Base-by-base conservation (phyloP, 2,113 vertebrate species). In the Gambusia holbrooki region DNA sequence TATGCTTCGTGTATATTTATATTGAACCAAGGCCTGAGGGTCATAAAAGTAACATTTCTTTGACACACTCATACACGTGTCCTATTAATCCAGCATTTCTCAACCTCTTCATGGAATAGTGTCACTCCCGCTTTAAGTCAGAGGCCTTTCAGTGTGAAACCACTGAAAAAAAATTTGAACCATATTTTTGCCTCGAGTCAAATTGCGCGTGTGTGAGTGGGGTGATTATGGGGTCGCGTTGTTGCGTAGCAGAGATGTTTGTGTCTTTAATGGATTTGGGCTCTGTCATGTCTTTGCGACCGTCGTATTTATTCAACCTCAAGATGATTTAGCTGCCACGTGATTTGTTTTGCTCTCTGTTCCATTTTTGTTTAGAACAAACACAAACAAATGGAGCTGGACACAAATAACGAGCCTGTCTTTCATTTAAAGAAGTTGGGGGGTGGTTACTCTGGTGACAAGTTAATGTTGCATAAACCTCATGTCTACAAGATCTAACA, bases 11-110 rank as follows among this genome's bases (percentile, higher is more conserved):
- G 81, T 86, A 74, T 93, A 92, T 91, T 92, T 91, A 86, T 90
- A 84, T 80, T 89, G 88, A 92, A 86, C 83, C 12, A 73, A 68
- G 75, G 90, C 86, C 85, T 86, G 4, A 42, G 28, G 80, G 89
- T 90, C 91, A 88, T 88, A 90, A 92, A 90, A 87, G 89, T 87
- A 86, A 84, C 85, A 80, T 88, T 83, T 92, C 85, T 90, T 89
- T 81, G 83, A 84, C 89, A 54, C 85, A 61, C 85, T 86, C 69
- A 19, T 87, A 82, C 85, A 90, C 84, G 84, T 92, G 88, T 86
- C 87, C 83, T 69, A 83, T 89, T 92, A 90, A 83, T 87, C 74
- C 76, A 40, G 72, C 79, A 74, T 89, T 87, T 84, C 74, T 84
- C 79, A 77, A 12, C 48, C 1, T 70, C 22, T 58, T 76, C 25